phyloP scores from a whole-genome alignment of 1,140 invertebrate species.

The Aphelenchoides fujianensis region DNA sequence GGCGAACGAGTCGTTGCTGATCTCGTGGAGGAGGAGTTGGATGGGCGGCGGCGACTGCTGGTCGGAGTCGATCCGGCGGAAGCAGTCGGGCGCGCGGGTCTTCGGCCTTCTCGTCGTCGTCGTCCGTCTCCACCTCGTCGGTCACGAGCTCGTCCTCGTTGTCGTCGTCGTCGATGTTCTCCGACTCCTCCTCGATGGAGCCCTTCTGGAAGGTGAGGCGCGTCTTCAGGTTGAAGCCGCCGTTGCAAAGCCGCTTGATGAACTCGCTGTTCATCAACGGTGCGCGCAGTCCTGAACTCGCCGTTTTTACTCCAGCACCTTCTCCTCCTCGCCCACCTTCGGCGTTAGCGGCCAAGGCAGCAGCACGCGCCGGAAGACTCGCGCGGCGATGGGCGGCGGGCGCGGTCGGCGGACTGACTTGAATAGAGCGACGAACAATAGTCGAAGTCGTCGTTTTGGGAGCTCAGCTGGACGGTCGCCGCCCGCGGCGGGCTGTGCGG shows the following conservation, averaged over 20 bases:
- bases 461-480: background rate
- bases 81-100: background rate
- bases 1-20: conserved; percentile 47
- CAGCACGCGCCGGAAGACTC: background rate
- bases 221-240: conserved; percentile 4
- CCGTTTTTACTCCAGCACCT: background rate
- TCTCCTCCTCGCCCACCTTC: background rate
- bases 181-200: background rate
- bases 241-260: background rate
- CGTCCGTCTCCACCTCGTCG: conserved; percentile 4
- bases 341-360: background rate
- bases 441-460: conserved; percentile 4
- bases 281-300: background rate
- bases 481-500: background rate
- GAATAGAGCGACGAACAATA: background rate
- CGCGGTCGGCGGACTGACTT: background rate
- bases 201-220: background rate
- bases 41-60: conserved; percentile 29
- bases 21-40: conserved; percentile 45
- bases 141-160: background rate
- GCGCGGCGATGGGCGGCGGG: background rate
- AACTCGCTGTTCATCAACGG: conserved; percentile 3
- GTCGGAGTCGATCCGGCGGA: conserved; percentile 15
- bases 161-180: background rate
- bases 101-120: conserved; percentile 20